phyloP scores from a whole-genome alignment of 2,113 vertebrate species.

The Cavia porcellus region DNA sequence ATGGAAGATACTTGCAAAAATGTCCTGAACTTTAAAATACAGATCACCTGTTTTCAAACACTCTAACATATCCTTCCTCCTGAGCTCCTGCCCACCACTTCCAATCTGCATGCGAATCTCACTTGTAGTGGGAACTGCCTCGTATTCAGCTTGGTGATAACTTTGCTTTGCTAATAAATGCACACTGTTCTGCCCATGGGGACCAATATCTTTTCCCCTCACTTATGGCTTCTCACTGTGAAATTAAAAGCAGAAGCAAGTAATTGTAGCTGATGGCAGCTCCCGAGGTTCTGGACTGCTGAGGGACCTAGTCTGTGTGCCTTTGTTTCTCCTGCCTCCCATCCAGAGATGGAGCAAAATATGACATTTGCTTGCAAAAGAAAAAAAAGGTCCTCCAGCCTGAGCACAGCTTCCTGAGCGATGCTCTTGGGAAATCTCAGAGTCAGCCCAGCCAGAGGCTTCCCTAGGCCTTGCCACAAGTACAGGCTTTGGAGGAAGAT shows the following conservation, averaged over 20 bases:
- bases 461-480: background rate
- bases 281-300: constrained; percentile 35
- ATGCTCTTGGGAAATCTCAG: background rate
- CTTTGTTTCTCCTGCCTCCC: background rate
- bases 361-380: background rate
- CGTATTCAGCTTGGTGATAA: constrained; percentile 71
- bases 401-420: background rate
- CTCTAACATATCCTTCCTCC: background rate
- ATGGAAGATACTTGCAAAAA: background rate
- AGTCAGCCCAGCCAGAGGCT: background rate
- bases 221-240: constrained; percentile 85
- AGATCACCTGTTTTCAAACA: background rate
- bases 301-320: background rate
- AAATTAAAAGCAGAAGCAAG: constrained; percentile 71
- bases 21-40: background rate
- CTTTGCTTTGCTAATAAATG: constrained; percentile 77
- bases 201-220: constrained; percentile 89
- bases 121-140: constrained; percentile 58
- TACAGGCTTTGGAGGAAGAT: background rate
- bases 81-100: background rate
- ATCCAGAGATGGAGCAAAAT: background rate
- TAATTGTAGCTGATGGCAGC: constrained; percentile 66
- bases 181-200: constrained; percentile 80
- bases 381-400: background rate
- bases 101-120: background rate